Percentiles rank a stretch among this genome's conserved stretches.
phyloP scores from a whole-genome alignment of 2,113 vertebrate species.

The Ceuthmochares aereus region DNA sequence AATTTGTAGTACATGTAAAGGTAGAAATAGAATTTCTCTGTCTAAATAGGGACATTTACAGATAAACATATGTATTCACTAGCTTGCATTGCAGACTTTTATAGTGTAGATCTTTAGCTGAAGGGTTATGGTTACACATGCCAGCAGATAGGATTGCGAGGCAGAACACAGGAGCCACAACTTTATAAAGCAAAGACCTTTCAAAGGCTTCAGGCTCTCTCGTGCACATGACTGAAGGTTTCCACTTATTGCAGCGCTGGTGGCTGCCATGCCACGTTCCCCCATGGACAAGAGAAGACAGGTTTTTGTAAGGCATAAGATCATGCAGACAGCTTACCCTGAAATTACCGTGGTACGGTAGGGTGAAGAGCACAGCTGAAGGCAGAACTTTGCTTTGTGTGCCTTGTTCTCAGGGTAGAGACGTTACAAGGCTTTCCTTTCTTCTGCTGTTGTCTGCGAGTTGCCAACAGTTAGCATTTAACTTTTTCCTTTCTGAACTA shows the following conservation, averaged over 20 bases:
- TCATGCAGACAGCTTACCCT: background rate
- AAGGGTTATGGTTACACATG: background rate
- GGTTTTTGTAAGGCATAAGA: background rate
- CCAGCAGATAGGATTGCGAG: background rate
- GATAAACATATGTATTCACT: background rate
- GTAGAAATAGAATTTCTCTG: background rate
- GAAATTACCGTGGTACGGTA: accelerated
- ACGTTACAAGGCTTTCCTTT: background rate
- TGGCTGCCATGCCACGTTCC: accelerated
- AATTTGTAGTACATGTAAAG: background rate
- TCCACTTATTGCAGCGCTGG: background rate
- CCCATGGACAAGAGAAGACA: background rate
- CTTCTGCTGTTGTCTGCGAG: background rate
- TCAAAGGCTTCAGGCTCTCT: background rate
- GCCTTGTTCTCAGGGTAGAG: background rate
- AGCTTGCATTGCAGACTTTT: background rate
- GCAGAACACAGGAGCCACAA: background rate
- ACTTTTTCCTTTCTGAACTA: background rate
- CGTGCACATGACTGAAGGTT: background rate
- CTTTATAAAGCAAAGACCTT: constrained; percentile 1
- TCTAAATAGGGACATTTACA: background rate
- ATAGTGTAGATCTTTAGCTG: background rate
- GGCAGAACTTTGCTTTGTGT: background rate
- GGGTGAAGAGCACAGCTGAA: background rate
- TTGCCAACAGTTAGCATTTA: background rate